A percentile compares a stretch with the other conserved stretches of the same genome.
Evolutionary conservation across 2,113 vertebrate genomes (phyloP).

Genomic region (Rhinolophus ferrumequinum): DNA sequence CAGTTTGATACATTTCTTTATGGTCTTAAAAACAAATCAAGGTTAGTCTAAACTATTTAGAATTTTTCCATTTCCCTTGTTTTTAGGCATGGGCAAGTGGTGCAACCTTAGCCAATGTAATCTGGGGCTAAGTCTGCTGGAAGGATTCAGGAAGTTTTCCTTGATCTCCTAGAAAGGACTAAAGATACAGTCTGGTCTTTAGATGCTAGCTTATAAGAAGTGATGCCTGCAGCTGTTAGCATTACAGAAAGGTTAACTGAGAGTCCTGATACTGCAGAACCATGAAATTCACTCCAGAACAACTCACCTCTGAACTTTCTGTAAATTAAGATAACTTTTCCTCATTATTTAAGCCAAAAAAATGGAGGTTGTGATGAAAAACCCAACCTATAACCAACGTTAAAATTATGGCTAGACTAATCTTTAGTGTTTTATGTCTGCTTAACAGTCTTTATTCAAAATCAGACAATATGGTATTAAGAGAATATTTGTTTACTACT

Average conservation of each 20-base stretch:
- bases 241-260: slow-evolving; percentile 19
- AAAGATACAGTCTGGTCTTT: neutral
- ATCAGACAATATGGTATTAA: slow-evolving; percentile 30
- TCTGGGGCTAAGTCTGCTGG: neutral
- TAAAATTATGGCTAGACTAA: slow-evolving; percentile 26
- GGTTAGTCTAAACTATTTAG: neutral
- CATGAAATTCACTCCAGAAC: neutral
- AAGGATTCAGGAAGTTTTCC: neutral
- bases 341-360: slow-evolving; percentile 14
- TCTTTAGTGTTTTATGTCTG: slow-evolving; percentile 10
- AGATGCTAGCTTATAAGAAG: neutral
- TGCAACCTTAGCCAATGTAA: neutral
- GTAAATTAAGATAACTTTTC: neutral
- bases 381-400: slow-evolving; percentile 21
- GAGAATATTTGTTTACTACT: neutral
- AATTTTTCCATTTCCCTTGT: slow-evolving; percentile 38
- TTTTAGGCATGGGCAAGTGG: neutral
- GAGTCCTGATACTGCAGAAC: neutral
- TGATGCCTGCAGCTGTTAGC: neutral
- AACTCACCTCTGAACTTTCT: neutral
- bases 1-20: slow-evolving; percentile 11
- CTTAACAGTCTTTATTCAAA: slow-evolving; percentile 14
- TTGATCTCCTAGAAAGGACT: slow-evolving; percentile 25
- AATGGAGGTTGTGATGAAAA: neutral
- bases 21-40: slow-evolving; percentile 34